phyloP scores from a whole-genome alignment of 2,888 invertebrate species.

The Tinea trinotella region DNA sequence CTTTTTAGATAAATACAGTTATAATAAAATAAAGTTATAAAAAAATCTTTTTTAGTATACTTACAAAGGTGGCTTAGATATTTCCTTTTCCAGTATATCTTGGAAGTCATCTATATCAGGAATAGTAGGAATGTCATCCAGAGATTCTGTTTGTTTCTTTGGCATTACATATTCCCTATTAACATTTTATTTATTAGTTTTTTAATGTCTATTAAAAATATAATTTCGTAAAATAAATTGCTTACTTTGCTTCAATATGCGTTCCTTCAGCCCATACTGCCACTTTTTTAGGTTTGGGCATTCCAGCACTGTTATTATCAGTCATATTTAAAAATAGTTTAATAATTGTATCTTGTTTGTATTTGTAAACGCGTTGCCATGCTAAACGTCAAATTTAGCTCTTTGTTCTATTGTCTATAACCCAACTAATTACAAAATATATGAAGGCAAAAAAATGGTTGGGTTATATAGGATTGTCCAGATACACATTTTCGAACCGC shows the following conservation, averaged over 20 bases:
- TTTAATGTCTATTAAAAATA: background rate
- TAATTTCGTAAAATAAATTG: background rate
- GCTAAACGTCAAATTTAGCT: background rate
- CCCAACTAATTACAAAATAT: background rate
- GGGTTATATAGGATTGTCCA: no score
- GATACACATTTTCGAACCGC: no score
- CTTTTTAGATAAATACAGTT: no score
- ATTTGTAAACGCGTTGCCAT: background rate
- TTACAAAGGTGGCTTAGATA: conserved; percentile 50
- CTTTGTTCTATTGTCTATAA: background rate
- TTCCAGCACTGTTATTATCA: conserved; percentile 28
- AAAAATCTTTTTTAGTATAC: conserved; percentile 24
- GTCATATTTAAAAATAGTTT: no score
- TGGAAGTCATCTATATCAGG: conserved; percentile 64
- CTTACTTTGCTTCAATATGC: conserved; percentile 56
- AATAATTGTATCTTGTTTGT: no score
- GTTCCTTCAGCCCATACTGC: conserved; percentile 65
- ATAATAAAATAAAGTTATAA: background rate
- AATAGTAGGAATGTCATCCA: conserved; percentile 65
- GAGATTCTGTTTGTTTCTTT: conserved; percentile 52
- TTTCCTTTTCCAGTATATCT: conserved; percentile 59
- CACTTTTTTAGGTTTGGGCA: conserved; percentile 56
- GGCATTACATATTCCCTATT: conserved; percentile 56
- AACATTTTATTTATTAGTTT: conserved; percentile 25
- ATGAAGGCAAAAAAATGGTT: background rate